These are phyloP conservation scores for Tenualosa thibaudeaui DNA, from an alignment of 2,797 vertebrate genomes.

Conservation along the genomic window DNA sequence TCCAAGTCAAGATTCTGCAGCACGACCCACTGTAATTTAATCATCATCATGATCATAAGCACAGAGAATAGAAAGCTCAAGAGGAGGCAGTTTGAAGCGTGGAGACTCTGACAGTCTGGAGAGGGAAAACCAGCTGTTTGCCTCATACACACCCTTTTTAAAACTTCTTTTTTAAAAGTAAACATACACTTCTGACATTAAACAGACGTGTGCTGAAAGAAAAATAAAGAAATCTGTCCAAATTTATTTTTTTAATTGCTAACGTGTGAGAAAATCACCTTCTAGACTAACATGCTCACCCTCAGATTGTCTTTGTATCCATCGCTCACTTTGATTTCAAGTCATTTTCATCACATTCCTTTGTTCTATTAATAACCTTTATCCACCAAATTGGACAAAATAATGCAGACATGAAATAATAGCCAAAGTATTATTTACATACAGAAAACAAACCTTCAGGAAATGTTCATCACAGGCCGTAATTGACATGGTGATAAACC, in stretches of 20 bases:
- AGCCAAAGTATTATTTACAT: slow-evolving; percentile 48
- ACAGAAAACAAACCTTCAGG: slow-evolving; percentile 51
- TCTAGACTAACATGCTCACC: background rate
- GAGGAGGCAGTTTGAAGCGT: background rate
- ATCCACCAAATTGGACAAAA: slow-evolving; percentile 35
- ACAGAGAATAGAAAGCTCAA: slow-evolving; percentile 29
- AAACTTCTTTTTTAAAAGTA: slow-evolving; percentile 16
- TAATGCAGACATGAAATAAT: slow-evolving; percentile 27
- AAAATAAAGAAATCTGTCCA: background rate
- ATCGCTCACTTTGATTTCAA: background rate
- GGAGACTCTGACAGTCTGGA: slow-evolving; percentile 16
- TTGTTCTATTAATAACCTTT: background rate
- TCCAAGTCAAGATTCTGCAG: slow-evolving; percentile 37
- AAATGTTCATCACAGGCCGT: slow-evolving; percentile 37
- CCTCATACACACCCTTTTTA: slow-evolving; percentile 1
- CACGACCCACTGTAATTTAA: slow-evolving; percentile 34
- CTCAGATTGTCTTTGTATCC: background rate
- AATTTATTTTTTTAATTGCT: slow-evolving; percentile 11
- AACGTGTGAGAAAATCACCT: background rate
- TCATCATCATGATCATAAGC: slow-evolving; percentile 29
- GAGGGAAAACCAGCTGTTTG: slow-evolving; percentile 16
- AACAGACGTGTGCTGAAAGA: background rate
- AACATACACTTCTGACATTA: background rate
- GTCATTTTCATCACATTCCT: background rate
- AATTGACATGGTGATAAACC: slow-evolving; percentile 43